Evolutionary conservation across 2,797 vertebrate species (phyloP).

Genomic region (Hydrophis major): DNA sequence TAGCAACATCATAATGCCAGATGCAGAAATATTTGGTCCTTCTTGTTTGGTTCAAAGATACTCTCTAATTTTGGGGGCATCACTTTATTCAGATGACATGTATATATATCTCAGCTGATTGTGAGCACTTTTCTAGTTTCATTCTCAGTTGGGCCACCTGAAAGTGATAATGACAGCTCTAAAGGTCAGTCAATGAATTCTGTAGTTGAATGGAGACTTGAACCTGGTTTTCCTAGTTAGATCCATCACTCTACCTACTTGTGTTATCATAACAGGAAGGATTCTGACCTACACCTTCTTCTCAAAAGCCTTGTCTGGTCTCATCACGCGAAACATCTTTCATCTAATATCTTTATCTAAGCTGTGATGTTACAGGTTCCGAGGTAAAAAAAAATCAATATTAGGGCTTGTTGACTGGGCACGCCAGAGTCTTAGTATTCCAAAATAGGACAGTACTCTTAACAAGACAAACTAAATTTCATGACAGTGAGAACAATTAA

Average conservation of each 20-base stretch:
- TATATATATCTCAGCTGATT: neutral
- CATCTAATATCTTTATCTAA: neutral
- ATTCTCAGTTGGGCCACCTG: neutral
- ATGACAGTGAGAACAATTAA: neutral
- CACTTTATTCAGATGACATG: neutral
- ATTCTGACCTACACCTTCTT: neutral
- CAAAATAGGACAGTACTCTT: neutral
- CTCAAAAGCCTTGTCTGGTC: neutral
- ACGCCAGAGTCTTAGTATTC: neutral
- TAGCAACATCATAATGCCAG: neutral
- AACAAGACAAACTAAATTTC: neutral
- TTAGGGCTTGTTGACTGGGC: neutral
- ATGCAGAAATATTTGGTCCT: neutral
- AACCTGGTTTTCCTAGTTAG: neutral
- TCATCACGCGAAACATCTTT: neutral
- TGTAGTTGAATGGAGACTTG: neutral
- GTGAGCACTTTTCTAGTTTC: neutral
- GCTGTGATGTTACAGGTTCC: neutral
- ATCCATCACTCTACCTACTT: neutral
- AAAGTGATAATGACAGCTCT: neutral
- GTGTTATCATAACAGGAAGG: neutral
- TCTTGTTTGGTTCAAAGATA: neutral
- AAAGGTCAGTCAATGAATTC: neutral
- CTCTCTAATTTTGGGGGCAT: neutral
- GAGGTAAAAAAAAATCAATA: neutral